Evolutionary conservation across 2,888 invertebrate genomes (phyloP).

Genomic region (Ceramica pisi): DNA sequence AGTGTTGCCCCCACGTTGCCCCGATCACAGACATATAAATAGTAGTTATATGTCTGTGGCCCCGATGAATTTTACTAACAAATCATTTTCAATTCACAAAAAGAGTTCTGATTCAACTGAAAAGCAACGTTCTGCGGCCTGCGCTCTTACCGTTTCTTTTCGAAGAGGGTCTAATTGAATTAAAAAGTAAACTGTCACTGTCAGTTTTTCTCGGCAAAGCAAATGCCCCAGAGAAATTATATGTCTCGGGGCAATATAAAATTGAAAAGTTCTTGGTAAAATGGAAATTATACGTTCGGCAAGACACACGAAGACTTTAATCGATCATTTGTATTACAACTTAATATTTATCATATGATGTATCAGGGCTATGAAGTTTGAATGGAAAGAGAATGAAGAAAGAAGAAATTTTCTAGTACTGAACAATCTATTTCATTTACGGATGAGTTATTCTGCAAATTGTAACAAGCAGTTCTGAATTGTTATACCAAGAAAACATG

Average conservation of each 20-base stretch:
- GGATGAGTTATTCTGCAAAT: background rate
- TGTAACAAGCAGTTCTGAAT: background rate
- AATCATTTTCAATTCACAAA: conserved; percentile 34
- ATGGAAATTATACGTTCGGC: conserved; percentile 82
- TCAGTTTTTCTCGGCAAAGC: conserved; percentile 66
- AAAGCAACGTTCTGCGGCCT: too few species aligned
- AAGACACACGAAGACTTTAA: conserved; percentile 77
- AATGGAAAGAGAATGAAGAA: conserved; percentile 5
- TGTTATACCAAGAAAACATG: background rate
- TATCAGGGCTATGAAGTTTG: conserved; percentile 23
- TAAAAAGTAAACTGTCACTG: conserved; percentile 74
- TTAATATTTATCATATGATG: conserved; percentile 78
- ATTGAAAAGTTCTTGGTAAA: conserved; percentile 70
- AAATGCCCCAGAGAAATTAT: conserved; percentile 62
- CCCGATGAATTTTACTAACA: background rate
- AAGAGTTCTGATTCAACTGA: conserved; percentile 51
- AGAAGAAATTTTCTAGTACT: conserved; percentile 12
- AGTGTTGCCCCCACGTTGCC: too few species aligned
- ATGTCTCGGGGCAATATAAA: conserved; percentile 64
- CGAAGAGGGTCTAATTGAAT: conserved; percentile 64
- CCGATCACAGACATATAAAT: too few species aligned
- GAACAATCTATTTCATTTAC: background rate
- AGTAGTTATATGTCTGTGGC: too few species aligned
- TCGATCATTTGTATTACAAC: conserved; percentile 81
- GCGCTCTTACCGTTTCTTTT: conserved; percentile 42